A percentile compares a stretch with the other conserved stretches of the same genome.
Conservation (phyloP, 2,113 vertebrate genomes). For the Ophthalmotilapia sp. region DNA sequence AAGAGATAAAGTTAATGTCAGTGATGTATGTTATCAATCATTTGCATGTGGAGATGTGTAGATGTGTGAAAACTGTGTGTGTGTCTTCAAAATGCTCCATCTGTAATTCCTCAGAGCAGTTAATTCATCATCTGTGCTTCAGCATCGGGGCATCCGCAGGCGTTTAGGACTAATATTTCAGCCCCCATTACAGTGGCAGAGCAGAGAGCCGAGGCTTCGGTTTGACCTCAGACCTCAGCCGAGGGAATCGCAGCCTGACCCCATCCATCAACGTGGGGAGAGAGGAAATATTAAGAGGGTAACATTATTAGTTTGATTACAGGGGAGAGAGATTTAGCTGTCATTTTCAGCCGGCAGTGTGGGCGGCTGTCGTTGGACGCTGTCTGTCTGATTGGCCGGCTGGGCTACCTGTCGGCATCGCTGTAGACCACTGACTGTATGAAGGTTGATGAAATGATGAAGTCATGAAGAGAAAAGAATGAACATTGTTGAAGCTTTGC, state of each 20-base stretch:
- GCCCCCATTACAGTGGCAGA: slow-evolving; percentile 63
- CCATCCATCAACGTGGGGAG: slow-evolving; percentile 61
- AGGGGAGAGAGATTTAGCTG: not conserved
- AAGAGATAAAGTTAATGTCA: slow-evolving; percentile 28
- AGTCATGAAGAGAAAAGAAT: not conserved
- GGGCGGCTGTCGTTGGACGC: not conserved
- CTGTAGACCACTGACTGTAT: not conserved
- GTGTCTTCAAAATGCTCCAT: slow-evolving; percentile 29
- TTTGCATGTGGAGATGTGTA: slow-evolving; percentile 39
- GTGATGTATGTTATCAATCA: slow-evolving; percentile 50
- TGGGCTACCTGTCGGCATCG: not conserved
- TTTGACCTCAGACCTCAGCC: slow-evolving; percentile 47
- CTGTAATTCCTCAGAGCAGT: slow-evolving; percentile 75
- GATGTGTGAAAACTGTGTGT: not conserved
- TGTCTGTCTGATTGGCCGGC: not conserved
- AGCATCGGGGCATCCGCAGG: slow-evolving; percentile 49
- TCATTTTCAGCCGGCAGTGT: not conserved
- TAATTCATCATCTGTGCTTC: slow-evolving; percentile 74
- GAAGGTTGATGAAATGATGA: not conserved
- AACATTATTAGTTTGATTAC: slow-evolving; percentile 51
- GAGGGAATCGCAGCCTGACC: slow-evolving; percentile 57
- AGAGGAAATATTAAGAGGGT: slow-evolving; percentile 35
- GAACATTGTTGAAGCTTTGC: not conserved
- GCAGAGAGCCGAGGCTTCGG: slow-evolving; percentile 33
- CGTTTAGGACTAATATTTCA: slow-evolving; percentile 70